phyloP scores from a whole-genome alignment of 1,140 invertebrate species.

The Neodiprion lecontei region DNA sequence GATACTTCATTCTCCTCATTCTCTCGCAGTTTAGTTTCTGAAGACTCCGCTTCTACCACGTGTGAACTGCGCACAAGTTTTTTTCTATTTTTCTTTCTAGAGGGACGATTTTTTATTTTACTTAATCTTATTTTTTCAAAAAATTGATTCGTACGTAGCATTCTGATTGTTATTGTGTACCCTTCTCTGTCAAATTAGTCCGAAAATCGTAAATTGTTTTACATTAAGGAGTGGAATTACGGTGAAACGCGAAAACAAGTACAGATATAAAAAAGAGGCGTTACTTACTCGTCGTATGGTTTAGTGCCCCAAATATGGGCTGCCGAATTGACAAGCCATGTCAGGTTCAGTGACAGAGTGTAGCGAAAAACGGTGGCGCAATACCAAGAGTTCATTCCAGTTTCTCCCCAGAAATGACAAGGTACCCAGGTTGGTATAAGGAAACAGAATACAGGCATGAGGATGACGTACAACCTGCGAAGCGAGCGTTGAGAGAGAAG shows the following conservation, averaged over 20 bases:
- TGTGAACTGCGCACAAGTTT: too few species aligned
- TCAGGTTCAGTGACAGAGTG: conserved; percentile 73
- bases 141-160: background rate
- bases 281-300: conserved; percentile 67
- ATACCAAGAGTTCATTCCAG: conserved; percentile 63
- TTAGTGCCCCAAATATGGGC: conserved; percentile 80
- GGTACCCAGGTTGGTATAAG: conserved; percentile 76
- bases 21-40: too few species aligned
- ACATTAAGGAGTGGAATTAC: too few species aligned
- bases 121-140: conserved; percentile 14
- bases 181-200: background rate
- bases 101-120: background rate
- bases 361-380: conserved; percentile 72
- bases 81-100: too few species aligned
- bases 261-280: conserved; percentile 52
- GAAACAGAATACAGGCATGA: conserved; percentile 79
- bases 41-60: too few species aligned
- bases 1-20: too few species aligned
- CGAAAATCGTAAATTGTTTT: background rate
- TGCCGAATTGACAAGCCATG: conserved; percentile 89
- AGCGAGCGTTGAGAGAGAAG: conserved; percentile 3
- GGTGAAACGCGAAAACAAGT: conserved; percentile 13
- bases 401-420: conserved; percentile 76
- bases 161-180: too few species aligned
- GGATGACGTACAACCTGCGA: conserved; percentile 73